phyloP scores from a whole-genome alignment of 2,888 invertebrate genomes.

The Pristionchus exspectatus region DNA sequence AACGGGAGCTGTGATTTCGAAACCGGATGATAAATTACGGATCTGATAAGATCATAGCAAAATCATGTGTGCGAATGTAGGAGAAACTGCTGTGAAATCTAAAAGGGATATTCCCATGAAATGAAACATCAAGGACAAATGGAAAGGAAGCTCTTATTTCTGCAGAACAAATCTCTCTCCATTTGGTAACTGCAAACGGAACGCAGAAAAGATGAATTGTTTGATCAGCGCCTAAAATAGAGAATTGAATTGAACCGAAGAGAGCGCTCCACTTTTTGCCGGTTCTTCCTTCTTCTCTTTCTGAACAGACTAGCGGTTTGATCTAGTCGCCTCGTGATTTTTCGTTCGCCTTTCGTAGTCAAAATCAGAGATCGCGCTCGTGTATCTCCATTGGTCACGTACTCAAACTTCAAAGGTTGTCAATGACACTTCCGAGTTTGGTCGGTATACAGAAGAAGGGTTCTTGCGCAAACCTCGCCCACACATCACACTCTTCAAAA shows the following conservation, averaged over 20 bases:
- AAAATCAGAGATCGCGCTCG: not conserved
- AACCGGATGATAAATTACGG: not conserved
- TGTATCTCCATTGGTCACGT: not conserved
- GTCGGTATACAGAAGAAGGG: not conserved
- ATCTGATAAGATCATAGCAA: not conserved
- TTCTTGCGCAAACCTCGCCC: not conserved
- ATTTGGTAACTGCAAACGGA: not conserved
- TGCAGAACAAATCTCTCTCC: not conserved
- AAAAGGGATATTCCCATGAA: too few relatives aligned
- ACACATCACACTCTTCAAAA: not conserved
- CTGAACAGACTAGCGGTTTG: not conserved
- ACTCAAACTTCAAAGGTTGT: conserved; percentile 40
- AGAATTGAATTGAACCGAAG: not conserved
- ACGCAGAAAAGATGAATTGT: not conserved
- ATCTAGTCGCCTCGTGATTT: conserved; percentile 4
- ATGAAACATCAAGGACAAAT: not conserved
- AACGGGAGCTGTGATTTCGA: not conserved
- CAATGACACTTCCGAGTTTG: conserved; percentile 13
- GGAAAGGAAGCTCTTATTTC: not conserved
- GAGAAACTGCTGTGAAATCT: too few relatives aligned
- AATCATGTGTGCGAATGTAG: too few relatives aligned
- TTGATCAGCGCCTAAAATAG: conserved; percentile 12
- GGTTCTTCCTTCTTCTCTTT: not conserved
- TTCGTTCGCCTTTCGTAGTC: not conserved
- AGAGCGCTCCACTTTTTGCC: not conserved